Base-by-base conservation (phyloP, 2,888 invertebrate species). In the Perizoma flavofasciatum region DNA sequence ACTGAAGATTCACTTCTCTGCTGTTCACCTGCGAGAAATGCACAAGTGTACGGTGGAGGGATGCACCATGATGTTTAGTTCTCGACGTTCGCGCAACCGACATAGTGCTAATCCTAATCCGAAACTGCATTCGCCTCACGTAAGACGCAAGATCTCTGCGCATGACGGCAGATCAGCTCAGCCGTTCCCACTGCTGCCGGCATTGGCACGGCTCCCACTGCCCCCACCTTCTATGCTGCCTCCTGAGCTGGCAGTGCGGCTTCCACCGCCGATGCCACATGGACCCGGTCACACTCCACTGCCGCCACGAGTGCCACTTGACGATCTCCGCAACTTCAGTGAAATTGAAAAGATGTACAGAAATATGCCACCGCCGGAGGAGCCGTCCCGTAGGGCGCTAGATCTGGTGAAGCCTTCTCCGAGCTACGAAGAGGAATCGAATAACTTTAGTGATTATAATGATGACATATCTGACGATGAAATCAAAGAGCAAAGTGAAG, bases 1-100 rank as follows among this genome's bases (percentile, higher is more conserved):
- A 46, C 93, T 99, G 55, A 99, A 99, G 93, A 99, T 99, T 55
- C 99, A 99, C 86, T 99, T 98, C 87, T 98, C 98, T 61, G 99
- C 99, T 22, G 99, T 99, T 65, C 99, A 99, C 85, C 91, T 99
- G 74, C 95, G 98, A 54, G 99, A 99, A 92, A 99, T 99, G 99
- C 99, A 99, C 92, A 98, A 97, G 92, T 99, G 99, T 89, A 98
- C 99, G 10, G 98, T 99, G 49, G 97, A 97, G 80, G 98, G 98
- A 43, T 99, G 99, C 90, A 98, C 97, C 76, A 98, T 98, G 97
- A 98, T 98, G 96, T 99, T 99, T 89, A 98, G 98, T 89, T 98
- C 98, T 61, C 94, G 98, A 58, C 94, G 99, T 60, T 98, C 98
- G 67, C 94, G 99, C 55, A 99, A 99, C 82, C 94, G 99, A 34